Evolutionary conservation across 2,888 invertebrate species (phyloP).

Genomic region (Thelaira solivaga): DNA sequence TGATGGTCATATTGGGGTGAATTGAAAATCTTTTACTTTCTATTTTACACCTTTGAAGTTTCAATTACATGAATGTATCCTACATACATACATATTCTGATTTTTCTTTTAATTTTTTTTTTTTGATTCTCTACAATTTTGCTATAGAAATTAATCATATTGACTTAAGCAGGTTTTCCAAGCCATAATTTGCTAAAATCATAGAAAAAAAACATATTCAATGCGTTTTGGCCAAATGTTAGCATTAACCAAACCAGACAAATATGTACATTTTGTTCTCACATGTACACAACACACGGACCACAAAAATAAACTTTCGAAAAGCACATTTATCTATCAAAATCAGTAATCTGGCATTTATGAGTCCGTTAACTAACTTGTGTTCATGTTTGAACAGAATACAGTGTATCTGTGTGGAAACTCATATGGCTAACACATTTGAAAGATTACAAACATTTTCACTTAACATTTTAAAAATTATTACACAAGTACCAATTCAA

Average conservation of each 20-base stretch:
- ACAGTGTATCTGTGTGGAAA: too few species aligned
- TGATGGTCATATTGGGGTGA: neutral
- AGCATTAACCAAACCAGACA: conserved; percentile 40
- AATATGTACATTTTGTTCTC: conserved; percentile 50
- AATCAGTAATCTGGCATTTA: conserved; percentile 43
- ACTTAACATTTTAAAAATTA: neutral
- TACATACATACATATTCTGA: too few species aligned
- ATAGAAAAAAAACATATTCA: conserved; percentile 31
- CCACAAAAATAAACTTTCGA: neutral
- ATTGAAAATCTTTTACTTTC: neutral
- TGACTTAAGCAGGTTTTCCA: conserved; percentile 25
- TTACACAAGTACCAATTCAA: neutral
- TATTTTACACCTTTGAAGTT: too few species aligned
- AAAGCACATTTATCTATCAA: conserved; percentile 39
- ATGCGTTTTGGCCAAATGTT: conserved; percentile 37
- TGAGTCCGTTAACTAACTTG: conserved; percentile 14
- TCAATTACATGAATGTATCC: too few species aligned
- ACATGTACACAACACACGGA: neutral
- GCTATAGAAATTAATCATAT: neutral
- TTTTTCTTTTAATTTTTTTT: too few species aligned
- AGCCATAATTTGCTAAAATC: conserved; percentile 39
- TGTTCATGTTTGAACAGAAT: neutral
- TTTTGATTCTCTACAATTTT: too few species aligned
- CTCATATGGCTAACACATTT: conserved; percentile 16
- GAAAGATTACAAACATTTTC: conserved; percentile 22